Conservation (phyloP, 2,888 invertebrate species). For the Platycheirus albimanus region DNA sequence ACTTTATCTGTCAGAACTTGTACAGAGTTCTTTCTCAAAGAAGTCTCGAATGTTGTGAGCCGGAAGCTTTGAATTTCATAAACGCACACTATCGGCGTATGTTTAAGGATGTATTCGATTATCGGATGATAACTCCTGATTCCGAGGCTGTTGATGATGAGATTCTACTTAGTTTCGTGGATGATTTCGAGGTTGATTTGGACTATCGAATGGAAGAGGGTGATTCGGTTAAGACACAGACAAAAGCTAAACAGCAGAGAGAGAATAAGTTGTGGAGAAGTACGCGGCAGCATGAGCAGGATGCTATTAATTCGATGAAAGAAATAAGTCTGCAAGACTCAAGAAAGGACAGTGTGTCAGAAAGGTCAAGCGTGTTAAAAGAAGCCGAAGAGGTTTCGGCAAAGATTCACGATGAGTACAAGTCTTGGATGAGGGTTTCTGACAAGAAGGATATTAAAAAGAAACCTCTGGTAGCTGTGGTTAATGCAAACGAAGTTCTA, state of each 20-base stretch:
- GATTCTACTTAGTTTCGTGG: constrained; percentile 81
- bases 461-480: constrained; percentile 75
- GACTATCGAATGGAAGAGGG: constrained; percentile 83
- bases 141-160: constrained; percentile 86
- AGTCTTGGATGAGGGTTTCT: constrained; percentile 80
- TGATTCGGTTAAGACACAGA: constrained; percentile 57
- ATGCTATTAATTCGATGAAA: constrained; percentile 81
- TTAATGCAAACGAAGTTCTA: constrained; percentile 82
- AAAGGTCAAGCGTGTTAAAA: constrained; percentile 54
- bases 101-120: constrained; percentile 85
- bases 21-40: constrained; percentile 88
- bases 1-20: constrained; percentile 90
- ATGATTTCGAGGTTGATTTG: constrained; percentile 84
- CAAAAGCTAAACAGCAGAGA: constrained; percentile 76
- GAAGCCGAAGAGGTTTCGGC: constrained; percentile 68
- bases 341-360: constrained; percentile 21
- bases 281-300: constrained; percentile 80
- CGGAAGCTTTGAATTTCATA: constrained; percentile 86
- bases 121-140: constrained; percentile 88
- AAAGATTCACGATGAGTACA: constrained; percentile 77
- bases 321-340: constrained; percentile 77
- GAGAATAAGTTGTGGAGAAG: constrained; percentile 78
- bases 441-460: constrained; percentile 83
- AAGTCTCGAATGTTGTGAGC: constrained; percentile 86
- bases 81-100: constrained; percentile 87